Conservation (phyloP, 2,797 vertebrate genomes). For the Urosaurus nigricauda region DNA sequence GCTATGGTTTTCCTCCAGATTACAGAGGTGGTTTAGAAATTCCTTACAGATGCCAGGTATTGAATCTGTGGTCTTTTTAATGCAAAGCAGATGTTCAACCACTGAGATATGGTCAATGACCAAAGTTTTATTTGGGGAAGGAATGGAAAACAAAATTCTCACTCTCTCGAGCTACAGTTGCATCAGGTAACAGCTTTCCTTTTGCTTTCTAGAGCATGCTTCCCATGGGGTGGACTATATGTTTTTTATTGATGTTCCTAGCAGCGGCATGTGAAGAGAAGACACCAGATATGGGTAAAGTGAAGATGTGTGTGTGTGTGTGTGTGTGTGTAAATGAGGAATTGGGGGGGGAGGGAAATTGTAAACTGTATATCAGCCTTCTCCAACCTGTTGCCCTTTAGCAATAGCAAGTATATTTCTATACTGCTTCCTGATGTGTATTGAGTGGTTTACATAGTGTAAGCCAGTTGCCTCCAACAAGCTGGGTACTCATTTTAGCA, state of each 20-base stretch:
- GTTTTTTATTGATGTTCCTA: not conserved
- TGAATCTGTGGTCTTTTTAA: not conserved
- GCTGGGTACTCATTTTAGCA: too few species aligned
- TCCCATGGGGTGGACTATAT: not conserved
- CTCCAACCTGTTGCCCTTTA: not conserved
- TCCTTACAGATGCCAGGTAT: not conserved
- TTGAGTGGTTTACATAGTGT: too few species aligned
- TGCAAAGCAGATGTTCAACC: not conserved
- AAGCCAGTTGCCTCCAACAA: too few species aligned
- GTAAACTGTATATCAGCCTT: not conserved
- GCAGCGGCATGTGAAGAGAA: not conserved
- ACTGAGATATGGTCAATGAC: not conserved
- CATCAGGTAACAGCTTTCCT: not conserved
- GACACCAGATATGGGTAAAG: not conserved
- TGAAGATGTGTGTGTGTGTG: not conserved
- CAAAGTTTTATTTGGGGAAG: not conserved
- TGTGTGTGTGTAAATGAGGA: not conserved
- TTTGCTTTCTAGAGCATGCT: conserved; percentile 29
- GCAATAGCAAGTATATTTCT: too few species aligned
- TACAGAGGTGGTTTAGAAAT: not conserved
- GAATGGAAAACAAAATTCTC: not conserved
- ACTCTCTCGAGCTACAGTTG: not conserved
- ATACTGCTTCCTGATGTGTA: too few species aligned
- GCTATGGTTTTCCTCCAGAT: too few species aligned
- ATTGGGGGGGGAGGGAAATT: not conserved